These are phyloP conservation scores for Lophura nycthemera DNA, from an alignment of 2,113 vertebrate species.

Conservation along the genomic window DNA sequence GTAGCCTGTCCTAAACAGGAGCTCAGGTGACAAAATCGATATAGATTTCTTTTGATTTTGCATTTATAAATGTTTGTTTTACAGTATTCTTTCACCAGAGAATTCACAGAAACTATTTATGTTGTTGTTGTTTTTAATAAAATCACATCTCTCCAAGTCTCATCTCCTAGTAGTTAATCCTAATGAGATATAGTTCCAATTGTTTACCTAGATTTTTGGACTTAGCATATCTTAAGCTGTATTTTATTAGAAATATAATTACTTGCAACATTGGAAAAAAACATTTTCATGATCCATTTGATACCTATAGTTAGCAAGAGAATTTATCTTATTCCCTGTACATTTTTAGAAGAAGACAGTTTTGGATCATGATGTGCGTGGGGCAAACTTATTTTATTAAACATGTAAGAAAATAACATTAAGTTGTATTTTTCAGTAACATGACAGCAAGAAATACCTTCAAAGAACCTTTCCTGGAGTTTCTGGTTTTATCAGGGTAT, in stretches of 20 bases:
- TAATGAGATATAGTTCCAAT: not conserved
- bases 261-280: not conserved
- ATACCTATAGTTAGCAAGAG: not conserved
- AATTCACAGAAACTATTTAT: not conserved
- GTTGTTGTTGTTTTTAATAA: not conserved
- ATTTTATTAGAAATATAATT: not conserved
- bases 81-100: not conserved
- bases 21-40: not conserved
- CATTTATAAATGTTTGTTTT: not conserved
- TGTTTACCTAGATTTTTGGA: not conserved
- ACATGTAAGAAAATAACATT: slow-evolving; percentile 60
- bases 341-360: not conserved
- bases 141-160: not conserved
- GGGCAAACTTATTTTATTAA: slow-evolving; percentile 67
- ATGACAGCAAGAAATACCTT: slow-evolving; percentile 79
- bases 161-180: not conserved
- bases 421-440: slow-evolving; percentile 71
- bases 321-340: not conserved
- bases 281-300: slow-evolving; percentile 1
- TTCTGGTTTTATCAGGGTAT: slow-evolving; percentile 82
- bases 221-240: not conserved
- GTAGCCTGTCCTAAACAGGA: not conserved
- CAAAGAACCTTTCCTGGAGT: slow-evolving; percentile 79
- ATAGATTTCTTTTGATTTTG: not conserved
- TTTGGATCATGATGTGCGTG: not conserved